Evolutionary conservation across 2,797 vertebrate genomes (phyloP), one percentile per base, ranked within the genome.

Genomic region (Dallia pectoralis): DNA sequence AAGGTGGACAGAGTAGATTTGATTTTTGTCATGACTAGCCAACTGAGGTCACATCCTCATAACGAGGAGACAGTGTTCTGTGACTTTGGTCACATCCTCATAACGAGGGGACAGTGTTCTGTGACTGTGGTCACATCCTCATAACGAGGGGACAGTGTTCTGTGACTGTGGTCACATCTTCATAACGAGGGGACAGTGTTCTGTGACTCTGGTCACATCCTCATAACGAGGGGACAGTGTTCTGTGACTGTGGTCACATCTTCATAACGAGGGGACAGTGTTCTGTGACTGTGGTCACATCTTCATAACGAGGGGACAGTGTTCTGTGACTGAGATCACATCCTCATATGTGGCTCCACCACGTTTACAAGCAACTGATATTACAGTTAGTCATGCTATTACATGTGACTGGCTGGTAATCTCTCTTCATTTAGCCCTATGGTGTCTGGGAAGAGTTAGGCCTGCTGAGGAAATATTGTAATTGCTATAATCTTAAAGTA

Each of bases 351-450:
- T 67, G 56, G 15, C 59, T 61, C 36, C 16, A 25, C n/a, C 9
- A 44, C 40, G 9, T 56, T n/a, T 25, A 56, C 7, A 25, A 6
- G 32, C 47, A 48, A 53, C 40, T 22, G 32, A 65, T 19, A 25
- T 36, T 11, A 2, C 14, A 22, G 56, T 67, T 70, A 70, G 67
- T 74, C 44, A 40, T 18, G 36, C 22, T 47, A 49, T 49, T 78
- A 22, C 67, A 40, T 18, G 27, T 53, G 48, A 8, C 29, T 59
- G 49, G 14, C 18, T 53, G 11, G 14, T 64, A 72, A 69, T 67
- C 71, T 29, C 16, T 40, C 36, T 48, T 64, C 25, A 48, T 27
- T 36, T 32, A 49, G 64, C 25, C 47, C 33, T 67, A 7, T 32
- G 30, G 8, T 40, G n/a, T 19, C 16, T 40, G 30, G 30, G 16